A percentile compares a stretch with the other conserved stretches of the same genome.
phyloP scores from a whole-genome alignment of 2,888 invertebrate genomes.

The Acanthoscelides obtectus region DNA sequence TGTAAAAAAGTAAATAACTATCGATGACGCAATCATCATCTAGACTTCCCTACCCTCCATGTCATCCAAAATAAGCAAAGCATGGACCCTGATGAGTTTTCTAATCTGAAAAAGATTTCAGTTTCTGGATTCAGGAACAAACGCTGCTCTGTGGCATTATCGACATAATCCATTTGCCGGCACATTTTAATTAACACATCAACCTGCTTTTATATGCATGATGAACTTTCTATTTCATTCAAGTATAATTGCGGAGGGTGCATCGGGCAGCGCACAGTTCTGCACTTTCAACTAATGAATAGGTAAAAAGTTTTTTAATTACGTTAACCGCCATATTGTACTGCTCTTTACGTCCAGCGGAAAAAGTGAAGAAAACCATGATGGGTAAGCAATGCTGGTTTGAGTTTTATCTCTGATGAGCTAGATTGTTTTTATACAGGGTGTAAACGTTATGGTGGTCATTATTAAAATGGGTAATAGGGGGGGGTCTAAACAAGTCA shows the following conservation, averaged over 20 bases:
- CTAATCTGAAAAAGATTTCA: not conserved
- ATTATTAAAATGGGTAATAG: too few relatives aligned
- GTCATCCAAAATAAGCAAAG: too few relatives aligned
- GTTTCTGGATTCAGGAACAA: not conserved
- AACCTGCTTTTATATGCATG: not conserved
- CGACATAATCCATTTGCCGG: not conserved
- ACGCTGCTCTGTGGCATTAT: not conserved
- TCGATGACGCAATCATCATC: too few relatives aligned
- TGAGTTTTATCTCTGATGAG: too few relatives aligned
- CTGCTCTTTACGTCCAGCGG: too few relatives aligned
- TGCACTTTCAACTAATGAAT: not conserved
- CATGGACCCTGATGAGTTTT: not conserved
- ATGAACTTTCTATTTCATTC: not conserved
- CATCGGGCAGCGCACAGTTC: not conserved
- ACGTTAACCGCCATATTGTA: not conserved
- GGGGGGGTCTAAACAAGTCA: too few relatives aligned
- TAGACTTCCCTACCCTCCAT: too few relatives aligned
- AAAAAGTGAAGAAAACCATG: too few relatives aligned
- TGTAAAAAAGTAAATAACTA: too few relatives aligned
- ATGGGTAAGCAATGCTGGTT: too few relatives aligned
- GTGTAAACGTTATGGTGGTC: too few relatives aligned
- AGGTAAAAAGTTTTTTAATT: not conserved
- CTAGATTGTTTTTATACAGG: too few relatives aligned
- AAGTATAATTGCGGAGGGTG: not conserved
- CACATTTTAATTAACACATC: not conserved